Base-by-base conservation (phyloP, 2,888 invertebrate genomes). In the Pedicia rivosa region DNA sequence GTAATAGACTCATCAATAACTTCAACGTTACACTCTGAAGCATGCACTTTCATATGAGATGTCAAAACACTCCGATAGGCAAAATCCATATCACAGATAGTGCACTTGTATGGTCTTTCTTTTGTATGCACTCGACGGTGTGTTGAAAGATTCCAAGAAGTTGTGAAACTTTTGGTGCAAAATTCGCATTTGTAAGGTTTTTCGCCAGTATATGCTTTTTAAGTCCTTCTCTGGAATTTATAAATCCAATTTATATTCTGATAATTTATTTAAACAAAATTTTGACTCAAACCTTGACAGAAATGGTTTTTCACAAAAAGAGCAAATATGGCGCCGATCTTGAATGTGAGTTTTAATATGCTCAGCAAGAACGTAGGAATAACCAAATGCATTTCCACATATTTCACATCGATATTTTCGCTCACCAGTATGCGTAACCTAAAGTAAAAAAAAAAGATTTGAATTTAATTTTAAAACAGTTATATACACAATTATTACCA, bases 371-470 rank as follows among this genome's bases (percentile, higher is more conserved):
- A 38, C 40, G 16, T 44, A 42, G 6, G 42, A 39, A 31, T 42
- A 40, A 15, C 40, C 38, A 35, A 39, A 44, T 5, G 35, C 26
- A 30, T 42, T 44, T 2, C 38, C 40, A 28, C 44, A 44, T n/a
- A 40, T 26, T 8, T 43, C 40, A 17, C 44, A 44, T 7, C 27
- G 28, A 35, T 44, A 44, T 8, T 37, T 37, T 13, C 42, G 40
- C 10, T 39, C 38, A 10, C 40, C 38, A 1, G 44, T 39, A 27
- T 44, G 44, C 7, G 26, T 17, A n/a, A n/a, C n/a, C n/a, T n/a
- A n/a, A n/a, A n/a, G n/a, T n/a, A n/a, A n/a, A n/a, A n/a, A n/a
- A n/a, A n/a, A n/a, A n/a, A n/a, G n/a, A n/a, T n/a, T n/a, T n/a
- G n/a, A n/a, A n/a, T n/a, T n/a, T n/a, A n/a, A n/a, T n/a, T n/a